Percentiles rank a stretch among this genome's conserved stretches.
These are phyloP conservation scores for Drosophila watanabei DNA, from an alignment of 1,140 invertebrate species.

Conservation along the genomic window DNA sequence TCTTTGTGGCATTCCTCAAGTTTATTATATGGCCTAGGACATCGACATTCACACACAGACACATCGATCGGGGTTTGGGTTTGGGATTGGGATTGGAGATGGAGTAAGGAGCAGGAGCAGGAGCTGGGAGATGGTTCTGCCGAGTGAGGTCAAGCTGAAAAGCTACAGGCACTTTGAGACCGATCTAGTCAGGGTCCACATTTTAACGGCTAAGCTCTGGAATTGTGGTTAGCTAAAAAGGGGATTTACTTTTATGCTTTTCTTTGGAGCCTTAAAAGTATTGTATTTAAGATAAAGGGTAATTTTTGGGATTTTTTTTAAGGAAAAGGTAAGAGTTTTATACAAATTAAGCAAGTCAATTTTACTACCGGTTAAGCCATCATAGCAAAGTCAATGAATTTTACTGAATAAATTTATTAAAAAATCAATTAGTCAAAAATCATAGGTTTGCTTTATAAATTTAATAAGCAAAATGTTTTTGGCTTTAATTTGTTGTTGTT, in stretches of 20 bases:
- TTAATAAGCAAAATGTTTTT: no score
- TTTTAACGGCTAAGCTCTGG: constrained; percentile 17
- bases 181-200: constrained; percentile 15
- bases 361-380: no score
- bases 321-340: no score
- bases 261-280: neutral
- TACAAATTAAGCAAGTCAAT: no score
- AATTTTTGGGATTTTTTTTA: neutral
- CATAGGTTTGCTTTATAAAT: no score
- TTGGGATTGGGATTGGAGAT: neutral
- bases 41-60: constrained; percentile 58
- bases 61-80: constrained; percentile 64
- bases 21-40: constrained; percentile 70
- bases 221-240: neutral
- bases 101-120: neutral
- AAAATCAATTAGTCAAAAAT: no score
- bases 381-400: no score
- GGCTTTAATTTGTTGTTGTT: no score
- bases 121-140: constrained; percentile 5
- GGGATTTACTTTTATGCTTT: constrained; percentile 7
- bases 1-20: constrained; percentile 56
- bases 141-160: constrained; percentile 31
- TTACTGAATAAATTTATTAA: no score
- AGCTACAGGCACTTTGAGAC: constrained; percentile 10
- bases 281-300: neutral